These are phyloP conservation scores for Dipodomys stephensi DNA, from an alignment of 2,113 vertebrate genomes.

Conservation along the genomic window DNA sequence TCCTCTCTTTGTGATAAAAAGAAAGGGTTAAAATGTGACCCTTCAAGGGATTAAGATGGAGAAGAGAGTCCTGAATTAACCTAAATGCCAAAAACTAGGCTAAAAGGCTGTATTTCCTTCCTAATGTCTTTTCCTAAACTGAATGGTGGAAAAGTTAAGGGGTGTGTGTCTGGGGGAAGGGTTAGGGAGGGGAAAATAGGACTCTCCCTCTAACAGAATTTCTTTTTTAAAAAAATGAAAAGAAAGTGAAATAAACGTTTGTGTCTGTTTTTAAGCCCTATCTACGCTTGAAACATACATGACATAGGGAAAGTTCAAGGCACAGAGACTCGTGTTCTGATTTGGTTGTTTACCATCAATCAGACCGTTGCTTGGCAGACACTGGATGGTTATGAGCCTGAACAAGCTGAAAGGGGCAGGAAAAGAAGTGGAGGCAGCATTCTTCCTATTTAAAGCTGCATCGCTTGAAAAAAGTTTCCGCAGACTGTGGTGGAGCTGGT, in stretches of 20 bases:
- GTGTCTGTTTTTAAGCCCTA: conserved; percentile 66
- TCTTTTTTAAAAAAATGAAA: conserved; percentile 32
- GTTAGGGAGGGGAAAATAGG: not conserved
- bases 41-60: not conserved
- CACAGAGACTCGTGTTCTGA: conserved; percentile 83
- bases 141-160: conserved; percentile 67
- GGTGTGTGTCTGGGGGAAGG: conserved; percentile 41
- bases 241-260: conserved; percentile 55
- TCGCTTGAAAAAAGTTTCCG: conserved; percentile 86
- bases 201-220: conserved; percentile 53
- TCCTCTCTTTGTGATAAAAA: not conserved
- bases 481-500: conserved; percentile 85
- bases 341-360: conserved; percentile 92
- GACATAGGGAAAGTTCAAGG: conserved; percentile 81
- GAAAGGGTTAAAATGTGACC: conserved; percentile 62
- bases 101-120: conserved; percentile 50
- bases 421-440: conserved; percentile 91
- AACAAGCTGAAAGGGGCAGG: conserved; percentile 90
- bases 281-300: conserved; percentile 63
- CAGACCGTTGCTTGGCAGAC: conserved; percentile 89
- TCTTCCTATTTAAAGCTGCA: conserved; percentile 93
- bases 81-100: conserved; percentile 29
- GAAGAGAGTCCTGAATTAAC: conserved; percentile 2
- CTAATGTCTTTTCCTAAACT: conserved; percentile 44
- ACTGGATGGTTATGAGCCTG: conserved; percentile 89